phyloP scores from a whole-genome alignment of 2,888 invertebrate species.

The Tetanocera ferruginea region DNA sequence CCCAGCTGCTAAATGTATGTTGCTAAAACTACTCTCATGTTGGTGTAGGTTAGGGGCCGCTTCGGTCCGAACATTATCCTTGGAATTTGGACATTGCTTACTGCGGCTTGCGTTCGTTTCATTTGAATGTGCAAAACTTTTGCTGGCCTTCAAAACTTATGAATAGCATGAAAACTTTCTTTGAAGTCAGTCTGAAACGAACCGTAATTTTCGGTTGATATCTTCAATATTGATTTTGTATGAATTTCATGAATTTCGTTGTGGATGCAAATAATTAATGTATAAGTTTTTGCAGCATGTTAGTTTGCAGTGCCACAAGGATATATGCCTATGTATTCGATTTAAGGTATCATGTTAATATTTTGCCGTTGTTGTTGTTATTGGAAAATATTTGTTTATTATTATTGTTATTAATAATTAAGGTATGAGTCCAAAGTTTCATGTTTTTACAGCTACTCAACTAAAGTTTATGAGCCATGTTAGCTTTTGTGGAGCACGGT shows the following conservation, averaged over 20 bases:
- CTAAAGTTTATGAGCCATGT: background rate
- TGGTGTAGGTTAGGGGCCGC: too few relatives aligned
- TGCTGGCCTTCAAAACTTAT: conserved; percentile 9
- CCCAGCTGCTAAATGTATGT: too few relatives aligned
- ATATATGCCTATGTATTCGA: too few relatives aligned
- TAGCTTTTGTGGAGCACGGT: background rate
- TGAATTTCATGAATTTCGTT: background rate
- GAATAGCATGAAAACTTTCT: background rate
- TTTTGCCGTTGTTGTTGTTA: too few relatives aligned
- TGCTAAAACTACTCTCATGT: too few relatives aligned
- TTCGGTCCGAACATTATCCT: background rate
- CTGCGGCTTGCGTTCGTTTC: background rate
- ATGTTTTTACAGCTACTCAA: background rate
- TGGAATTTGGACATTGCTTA: background rate
- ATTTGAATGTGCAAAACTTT: background rate
- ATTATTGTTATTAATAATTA: too few relatives aligned
- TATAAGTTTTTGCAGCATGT: background rate
- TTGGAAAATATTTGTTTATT: too few relatives aligned
- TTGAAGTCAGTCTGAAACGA: background rate
- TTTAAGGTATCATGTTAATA: too few relatives aligned
- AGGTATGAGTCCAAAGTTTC: background rate
- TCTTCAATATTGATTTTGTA: conserved; percentile 11
- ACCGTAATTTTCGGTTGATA: background rate
- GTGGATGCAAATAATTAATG: background rate
- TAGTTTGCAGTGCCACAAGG: background rate